Base-by-base conservation (phyloP, 2,797 vertebrate species). In the Malurus leucopterus region DNA sequence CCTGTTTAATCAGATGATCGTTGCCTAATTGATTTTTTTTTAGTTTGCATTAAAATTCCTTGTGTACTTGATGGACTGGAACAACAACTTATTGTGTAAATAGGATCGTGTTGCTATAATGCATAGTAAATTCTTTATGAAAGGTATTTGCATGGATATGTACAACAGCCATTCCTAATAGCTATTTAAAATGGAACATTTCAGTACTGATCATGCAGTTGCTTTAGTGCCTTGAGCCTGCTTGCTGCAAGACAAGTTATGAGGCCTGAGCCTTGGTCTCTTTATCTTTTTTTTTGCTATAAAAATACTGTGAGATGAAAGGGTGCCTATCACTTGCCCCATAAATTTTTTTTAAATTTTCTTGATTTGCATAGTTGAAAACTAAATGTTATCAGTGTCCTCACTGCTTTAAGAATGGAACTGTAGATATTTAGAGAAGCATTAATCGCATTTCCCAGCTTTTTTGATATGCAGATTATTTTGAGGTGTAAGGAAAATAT, bases 1-100 rank as follows among this genome's bases (percentile, higher is more conserved):
- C 53, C 71, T 81, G 34, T 84, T 93, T 94, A 88, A 93, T 90
- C 88, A 91, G 78, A 90, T 81, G 74, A 92, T 95, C 62, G 61
- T 76, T 91, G 76, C 51, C 54, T 93, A 91, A 94, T 82, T 94
- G 90, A 74, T 86, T 86, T 86, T 79, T 65, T 84, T 83, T 93
- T 79, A 88, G 78, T 26, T 26, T 83, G 38, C 72, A 86, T 90
- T 94, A 88, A 84, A 94, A 79, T 84, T 89, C 51, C 63, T 76
- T 92, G 67, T 83, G 74, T 92, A 88, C 63, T 86, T 88, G 83
- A 88, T 90, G 79, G 65, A 90, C 85, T 85, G 81, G 87, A 94
- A 89, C 78, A 93, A 43, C 72, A 93, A 38, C 70, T 88, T 84
- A 62, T 5, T 92, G 90, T 91, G 84, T 87, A 90, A 86, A 96